Evolutionary conservation across 2,797 vertebrate species (phyloP), one percentile per base, ranked within the genome.

Genomic region (Smutsia gigantea): DNA sequence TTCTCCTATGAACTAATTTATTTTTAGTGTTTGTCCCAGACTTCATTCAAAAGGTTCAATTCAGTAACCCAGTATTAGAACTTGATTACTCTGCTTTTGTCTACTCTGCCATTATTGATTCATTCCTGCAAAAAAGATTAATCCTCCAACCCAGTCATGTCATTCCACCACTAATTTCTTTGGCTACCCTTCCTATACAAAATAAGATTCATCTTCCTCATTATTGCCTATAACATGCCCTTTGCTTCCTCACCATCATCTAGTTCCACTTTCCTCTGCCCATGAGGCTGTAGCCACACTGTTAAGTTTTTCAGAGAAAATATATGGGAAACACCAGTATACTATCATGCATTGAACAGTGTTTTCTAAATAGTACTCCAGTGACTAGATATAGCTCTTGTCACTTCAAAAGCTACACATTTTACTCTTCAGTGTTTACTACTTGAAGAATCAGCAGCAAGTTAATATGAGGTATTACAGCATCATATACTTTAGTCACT

Each of bases 321-420:
- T 78, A 94, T 49, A 89, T 66, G 37, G 21, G 55, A 89, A 92
- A 71, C n/a, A 89, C 78, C 84, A 95, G 85, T 57, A 93, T 46
- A 71, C 1, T 42, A 2, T 68, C 64, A 59, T 86, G 14, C 74
- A 57, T 3, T 83, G 93, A 94, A 94, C n/a, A 95, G 91, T 84
- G 81, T 95, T 97, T 97, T 96, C 90, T 87, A 59, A 94, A 94
- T 63, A 42, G 81, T n/a, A 72, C 84, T 94, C 91, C 46, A 55
- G 89, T 92, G 95, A 87, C 77, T 51, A 85, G 55, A 75, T 59
- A 61, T 2, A 95, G 55, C 27, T 95, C 79, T 87, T 96, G 49
- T 71, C 63, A 18, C 71, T 92, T 96, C 84, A 59, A 90, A 96
- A 87, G 23, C 71, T 90, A 78, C 46, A 69, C 25, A 82, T 95